Evolutionary conservation across 2,113 vertebrate genomes (phyloP).

Genomic region (Alligator mississippiensis): DNA sequence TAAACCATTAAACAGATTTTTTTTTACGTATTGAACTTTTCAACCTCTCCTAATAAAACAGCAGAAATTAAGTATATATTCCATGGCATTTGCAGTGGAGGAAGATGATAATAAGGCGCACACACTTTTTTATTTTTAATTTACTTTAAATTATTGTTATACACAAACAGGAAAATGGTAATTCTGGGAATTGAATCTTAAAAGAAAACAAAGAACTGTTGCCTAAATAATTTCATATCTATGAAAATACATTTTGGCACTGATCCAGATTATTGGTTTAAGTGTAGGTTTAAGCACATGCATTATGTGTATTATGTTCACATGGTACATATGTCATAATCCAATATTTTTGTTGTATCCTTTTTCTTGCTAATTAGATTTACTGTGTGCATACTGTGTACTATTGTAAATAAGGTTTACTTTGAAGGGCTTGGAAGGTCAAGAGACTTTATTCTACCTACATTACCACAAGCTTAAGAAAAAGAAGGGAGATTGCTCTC

Average conservation of each 20-base stretch:
- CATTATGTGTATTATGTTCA: not conserved
- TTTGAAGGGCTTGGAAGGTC: not conserved
- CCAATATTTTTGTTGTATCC: not conserved
- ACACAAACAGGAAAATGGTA: not conserved
- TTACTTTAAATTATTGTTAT: constrained; percentile 12
- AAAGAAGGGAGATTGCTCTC: not conserved
- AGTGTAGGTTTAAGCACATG: not conserved
- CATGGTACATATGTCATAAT: not conserved
- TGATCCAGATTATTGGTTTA: not conserved
- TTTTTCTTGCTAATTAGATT: no score
- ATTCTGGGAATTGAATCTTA: not conserved
- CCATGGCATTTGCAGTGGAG: not conserved
- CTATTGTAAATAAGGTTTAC: not conserved
- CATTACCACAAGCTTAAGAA: not conserved
- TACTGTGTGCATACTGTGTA: no score
- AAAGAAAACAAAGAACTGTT: not conserved
- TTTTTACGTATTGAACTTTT: not conserved
- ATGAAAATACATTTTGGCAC: not conserved
- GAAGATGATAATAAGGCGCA: not conserved
- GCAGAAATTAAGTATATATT: not conserved
- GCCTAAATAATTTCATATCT: not conserved
- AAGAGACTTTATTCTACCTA: not conserved
- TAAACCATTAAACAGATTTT: constrained; percentile 8
- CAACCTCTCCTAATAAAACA: not conserved
- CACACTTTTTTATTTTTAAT: not conserved